Evolutionary conservation across 1,140 invertebrate species (phyloP).

Genomic region (Metaphire vulgaris): DNA sequence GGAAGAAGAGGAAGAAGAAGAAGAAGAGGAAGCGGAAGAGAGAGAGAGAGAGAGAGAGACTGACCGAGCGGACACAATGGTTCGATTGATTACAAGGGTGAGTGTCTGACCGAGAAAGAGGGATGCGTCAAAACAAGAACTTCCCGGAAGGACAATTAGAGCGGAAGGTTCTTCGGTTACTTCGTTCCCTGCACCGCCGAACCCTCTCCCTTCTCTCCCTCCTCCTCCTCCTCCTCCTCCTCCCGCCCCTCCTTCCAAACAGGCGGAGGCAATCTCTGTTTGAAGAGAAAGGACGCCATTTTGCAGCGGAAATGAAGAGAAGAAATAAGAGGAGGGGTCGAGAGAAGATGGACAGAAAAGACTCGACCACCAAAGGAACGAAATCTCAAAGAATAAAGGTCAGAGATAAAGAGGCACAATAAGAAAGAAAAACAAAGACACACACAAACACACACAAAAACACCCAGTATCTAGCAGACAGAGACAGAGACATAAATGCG

Average conservation of each 20-base stretch:
- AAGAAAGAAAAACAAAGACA: not conserved
- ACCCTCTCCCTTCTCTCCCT: too few species aligned
- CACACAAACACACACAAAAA: not conserved
- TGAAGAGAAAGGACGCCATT: too few species aligned
- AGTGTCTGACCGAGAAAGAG: not conserved
- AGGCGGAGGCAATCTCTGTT: too few species aligned
- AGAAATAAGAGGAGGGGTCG: not conserved
- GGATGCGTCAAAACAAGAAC: not conserved
- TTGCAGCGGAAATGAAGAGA: too few species aligned
- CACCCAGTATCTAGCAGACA: too few species aligned
- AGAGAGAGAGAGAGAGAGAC: not conserved
- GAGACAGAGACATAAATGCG: too few species aligned
- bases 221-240: not conserved
- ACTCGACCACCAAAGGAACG: not conserved
- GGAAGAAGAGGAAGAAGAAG: not conserved
- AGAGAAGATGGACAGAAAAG: too few species aligned
- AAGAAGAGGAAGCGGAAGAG: not conserved
- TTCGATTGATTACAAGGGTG: not conserved
- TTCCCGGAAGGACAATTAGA: constrained; percentile 2
- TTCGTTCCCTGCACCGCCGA: too few species aligned
- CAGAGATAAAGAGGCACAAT: not conserved
- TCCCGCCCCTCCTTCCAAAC: not conserved
- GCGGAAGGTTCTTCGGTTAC: too few species aligned
- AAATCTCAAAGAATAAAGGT: too few species aligned
- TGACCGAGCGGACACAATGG: not conserved